Evolutionary conservation across 2,888 invertebrate genomes (phyloP).

Genomic region (Tiphia femorata): DNA sequence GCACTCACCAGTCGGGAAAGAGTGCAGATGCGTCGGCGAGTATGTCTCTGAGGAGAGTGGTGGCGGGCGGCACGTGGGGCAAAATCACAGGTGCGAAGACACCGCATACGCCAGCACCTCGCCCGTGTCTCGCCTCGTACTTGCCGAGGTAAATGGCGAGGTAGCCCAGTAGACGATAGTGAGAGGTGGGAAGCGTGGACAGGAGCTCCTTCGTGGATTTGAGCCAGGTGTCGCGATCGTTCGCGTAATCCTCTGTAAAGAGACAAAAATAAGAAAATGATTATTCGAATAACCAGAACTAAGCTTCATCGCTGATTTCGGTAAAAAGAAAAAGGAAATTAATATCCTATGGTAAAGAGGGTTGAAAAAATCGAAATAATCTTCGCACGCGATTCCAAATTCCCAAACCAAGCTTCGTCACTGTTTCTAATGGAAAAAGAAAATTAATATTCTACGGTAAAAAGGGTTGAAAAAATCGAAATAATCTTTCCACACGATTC

Average conservation of each 20-base stretch:
- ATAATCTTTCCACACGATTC: too few species aligned
- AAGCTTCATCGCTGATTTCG: too few species aligned
- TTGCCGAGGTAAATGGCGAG: slow-evolving; percentile 61
- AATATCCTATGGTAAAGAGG: too few species aligned
- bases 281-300: too few species aligned
- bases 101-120: slow-evolving; percentile 60
- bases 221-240: slow-evolving; percentile 60
- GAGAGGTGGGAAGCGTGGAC: slow-evolving; percentile 54
- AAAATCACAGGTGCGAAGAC: slow-evolving; percentile 65
- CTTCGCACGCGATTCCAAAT: too few species aligned
- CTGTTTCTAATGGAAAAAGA: too few species aligned
- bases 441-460: too few species aligned
- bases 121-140: slow-evolving; percentile 62
- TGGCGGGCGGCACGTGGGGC: slow-evolving; percentile 66
- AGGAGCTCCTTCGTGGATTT: slow-evolving; percentile 59
- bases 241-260: slow-evolving; percentile 54
- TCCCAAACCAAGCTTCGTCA: too few species aligned
- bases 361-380: too few species aligned
- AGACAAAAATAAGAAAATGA: neutral
- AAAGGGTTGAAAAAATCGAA: too few species aligned
- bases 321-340: too few species aligned
- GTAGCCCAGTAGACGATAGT: slow-evolving; percentile 62
- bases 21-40: slow-evolving; percentile 58
- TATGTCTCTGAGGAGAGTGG: slow-evolving; percentile 62
- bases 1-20: slow-evolving; percentile 63